A percentile compares a stretch with the other conserved stretches of the same genome.
These are phyloP conservation scores for Cynocephalus volans DNA, from an alignment of 2,113 vertebrate species.

Conservation along the genomic window DNA sequence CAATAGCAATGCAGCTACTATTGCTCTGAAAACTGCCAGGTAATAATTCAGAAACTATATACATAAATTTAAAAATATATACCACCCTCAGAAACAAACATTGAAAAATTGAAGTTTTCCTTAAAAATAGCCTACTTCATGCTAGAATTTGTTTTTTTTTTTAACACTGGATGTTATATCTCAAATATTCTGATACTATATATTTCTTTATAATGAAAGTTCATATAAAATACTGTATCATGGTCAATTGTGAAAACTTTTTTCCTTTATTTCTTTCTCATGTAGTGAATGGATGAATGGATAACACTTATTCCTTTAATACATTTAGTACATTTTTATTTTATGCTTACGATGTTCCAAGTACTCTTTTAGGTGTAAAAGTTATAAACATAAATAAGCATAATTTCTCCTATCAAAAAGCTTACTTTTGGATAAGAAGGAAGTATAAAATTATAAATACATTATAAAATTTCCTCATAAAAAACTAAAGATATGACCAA, in stretches of 20 bases:
- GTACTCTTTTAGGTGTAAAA: not conserved
- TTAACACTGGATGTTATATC: not conserved
- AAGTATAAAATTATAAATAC: not conserved
- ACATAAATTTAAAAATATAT: not conserved
- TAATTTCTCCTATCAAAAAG: not conserved
- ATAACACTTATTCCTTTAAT: not conserved
- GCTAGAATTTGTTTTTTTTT: too few relatives aligned
- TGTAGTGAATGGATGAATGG: not conserved
- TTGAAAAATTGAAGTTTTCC: not conserved
- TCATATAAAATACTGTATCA: not conserved
- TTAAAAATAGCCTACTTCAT: not conserved
- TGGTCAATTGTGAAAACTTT: not conserved
- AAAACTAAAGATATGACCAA: not conserved
- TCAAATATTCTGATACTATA: not conserved
- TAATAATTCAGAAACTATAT: not conserved
- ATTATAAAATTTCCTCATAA: not conserved
- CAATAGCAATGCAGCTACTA: not conserved
- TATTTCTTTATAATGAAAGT: not conserved
- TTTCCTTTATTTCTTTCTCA: not conserved
- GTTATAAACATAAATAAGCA: not conserved
- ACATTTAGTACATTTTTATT: too few relatives aligned
- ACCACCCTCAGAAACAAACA: not conserved
- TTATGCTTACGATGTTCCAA: not conserved
- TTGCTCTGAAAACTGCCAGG: not conserved
- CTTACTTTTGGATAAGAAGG: not conserved